phyloP scores from a whole-genome alignment of 2,888 invertebrate species.

The Cosmorhoe ocellata region DNA sequence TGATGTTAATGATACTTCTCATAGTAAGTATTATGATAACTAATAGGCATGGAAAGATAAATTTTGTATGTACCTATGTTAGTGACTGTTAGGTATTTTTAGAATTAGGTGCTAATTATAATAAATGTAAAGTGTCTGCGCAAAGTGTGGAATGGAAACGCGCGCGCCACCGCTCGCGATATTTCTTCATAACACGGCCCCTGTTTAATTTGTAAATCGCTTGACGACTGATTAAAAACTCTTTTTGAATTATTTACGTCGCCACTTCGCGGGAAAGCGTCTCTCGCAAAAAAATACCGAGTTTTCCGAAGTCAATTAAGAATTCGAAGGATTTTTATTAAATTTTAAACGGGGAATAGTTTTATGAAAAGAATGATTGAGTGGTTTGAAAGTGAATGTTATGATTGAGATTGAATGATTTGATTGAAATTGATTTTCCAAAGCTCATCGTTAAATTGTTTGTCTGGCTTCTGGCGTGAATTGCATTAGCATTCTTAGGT shows the following conservation, averaged over 20 bases:
- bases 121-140: no score
- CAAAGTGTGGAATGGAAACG: slow-evolving; percentile 49
- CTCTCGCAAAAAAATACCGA: slow-evolving; percentile 26
- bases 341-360: slow-evolving; percentile 8
- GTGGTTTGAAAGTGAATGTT: slow-evolving; percentile 7
- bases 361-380: slow-evolving; percentile 20
- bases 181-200: slow-evolving; percentile 79
- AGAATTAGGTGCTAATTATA: no score
- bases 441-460: no score
- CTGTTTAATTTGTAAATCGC: slow-evolving; percentile 82
- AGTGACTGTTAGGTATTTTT: no score
- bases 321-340: slow-evolving; percentile 17
- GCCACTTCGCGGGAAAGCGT: slow-evolving; percentile 32
- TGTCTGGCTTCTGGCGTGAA: no score
- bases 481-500: no score
- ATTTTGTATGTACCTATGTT: no score
- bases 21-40: no score
- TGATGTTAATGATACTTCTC: no score
- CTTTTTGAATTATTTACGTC: slow-evolving; percentile 75
- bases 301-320: slow-evolving; percentile 24
- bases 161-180: slow-evolving; percentile 50
- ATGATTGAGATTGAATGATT: slow-evolving; percentile 1
- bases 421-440: background rate
- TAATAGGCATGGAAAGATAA: no score
- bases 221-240: slow-evolving; percentile 82